Percentiles rank a stretch among this genome's conserved stretches.
Conservation (phyloP, 2,888 invertebrate species). For the Phytoseiulus persimilis region DNA sequence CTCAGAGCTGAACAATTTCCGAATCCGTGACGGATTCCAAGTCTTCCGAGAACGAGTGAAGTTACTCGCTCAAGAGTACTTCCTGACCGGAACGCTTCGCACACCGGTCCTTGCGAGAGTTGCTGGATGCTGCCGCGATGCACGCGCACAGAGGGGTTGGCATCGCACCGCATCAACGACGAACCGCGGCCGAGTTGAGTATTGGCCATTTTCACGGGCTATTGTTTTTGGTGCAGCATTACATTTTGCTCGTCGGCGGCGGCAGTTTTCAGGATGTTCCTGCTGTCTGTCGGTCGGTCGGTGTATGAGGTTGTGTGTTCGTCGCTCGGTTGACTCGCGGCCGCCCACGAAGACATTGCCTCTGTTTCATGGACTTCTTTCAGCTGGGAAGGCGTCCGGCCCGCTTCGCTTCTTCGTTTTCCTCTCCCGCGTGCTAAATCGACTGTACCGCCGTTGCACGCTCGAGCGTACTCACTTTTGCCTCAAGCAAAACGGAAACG, state of each 20-base stretch:
- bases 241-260: constrained; percentile 20
- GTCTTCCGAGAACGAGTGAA: not conserved
- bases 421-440: constrained; percentile 5
- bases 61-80: not conserved
- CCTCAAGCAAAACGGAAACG: not conserved
- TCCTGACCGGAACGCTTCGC: not conserved
- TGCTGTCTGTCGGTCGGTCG: not conserved
- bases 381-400: not conserved
- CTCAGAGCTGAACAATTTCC: too few species aligned
- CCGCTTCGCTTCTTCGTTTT: not conserved
- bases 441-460: constrained; percentile 5
- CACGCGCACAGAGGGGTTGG: not conserved
- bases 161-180: not conserved
- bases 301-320: not conserved
- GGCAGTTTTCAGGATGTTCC: constrained; percentile 5
- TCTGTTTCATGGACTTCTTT: not conserved
- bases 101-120: not conserved
- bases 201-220: constrained; percentile 39
- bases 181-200: not conserved
- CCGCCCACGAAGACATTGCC: not conserved
- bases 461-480: not conserved
- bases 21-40: not conserved
- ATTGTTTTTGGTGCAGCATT: constrained; percentile 31
- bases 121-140: not conserved
- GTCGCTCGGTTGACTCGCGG: not conserved